Conservation (phyloP, 1,140 invertebrate species). For the Metaphire vulgaris region DNA sequence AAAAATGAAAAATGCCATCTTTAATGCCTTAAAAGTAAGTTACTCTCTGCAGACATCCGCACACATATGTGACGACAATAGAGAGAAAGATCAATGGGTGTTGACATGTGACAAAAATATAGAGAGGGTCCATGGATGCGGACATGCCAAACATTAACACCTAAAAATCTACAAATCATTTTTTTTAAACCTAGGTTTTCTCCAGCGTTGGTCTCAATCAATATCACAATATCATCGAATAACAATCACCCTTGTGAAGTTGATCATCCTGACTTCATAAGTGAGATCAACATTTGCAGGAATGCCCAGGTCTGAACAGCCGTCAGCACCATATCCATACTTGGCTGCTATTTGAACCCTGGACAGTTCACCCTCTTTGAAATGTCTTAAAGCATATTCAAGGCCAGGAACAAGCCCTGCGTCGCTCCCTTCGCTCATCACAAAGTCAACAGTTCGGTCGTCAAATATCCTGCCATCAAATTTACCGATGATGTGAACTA, state of each 20-base stretch:
- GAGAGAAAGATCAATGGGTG: too few relatives aligned
- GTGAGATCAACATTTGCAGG: constrained; percentile 70
- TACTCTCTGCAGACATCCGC: too few relatives aligned
- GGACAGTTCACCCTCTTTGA: constrained; percentile 74
- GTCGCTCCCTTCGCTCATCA: constrained; percentile 76
- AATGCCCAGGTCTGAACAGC: constrained; percentile 66
- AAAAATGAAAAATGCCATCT: too few relatives aligned
- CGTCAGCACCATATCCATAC: constrained; percentile 72
- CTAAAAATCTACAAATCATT: too few relatives aligned
- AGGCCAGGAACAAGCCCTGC: constrained; percentile 70
- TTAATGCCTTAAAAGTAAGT: too few relatives aligned
- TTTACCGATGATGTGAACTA: constrained; percentile 72
- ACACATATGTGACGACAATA: too few relatives aligned
- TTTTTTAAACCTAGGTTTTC: too few relatives aligned
- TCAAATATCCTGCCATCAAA: constrained; percentile 64
- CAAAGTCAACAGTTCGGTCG: constrained; percentile 70
- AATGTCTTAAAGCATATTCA: constrained; percentile 74
- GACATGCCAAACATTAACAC: too few relatives aligned
- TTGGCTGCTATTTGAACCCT: constrained; percentile 64
- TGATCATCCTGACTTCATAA: constrained; percentile 69
- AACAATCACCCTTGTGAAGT: constrained; percentile 72
- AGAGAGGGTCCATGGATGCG: too few relatives aligned
- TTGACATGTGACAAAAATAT: too few relatives aligned
- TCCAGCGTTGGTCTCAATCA: too few relatives aligned
- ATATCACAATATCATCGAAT: too few relatives aligned